These are phyloP conservation scores for Heterocephalus glaber DNA, from an alignment of 2,113 vertebrate genomes.

Conservation along the genomic window DNA sequence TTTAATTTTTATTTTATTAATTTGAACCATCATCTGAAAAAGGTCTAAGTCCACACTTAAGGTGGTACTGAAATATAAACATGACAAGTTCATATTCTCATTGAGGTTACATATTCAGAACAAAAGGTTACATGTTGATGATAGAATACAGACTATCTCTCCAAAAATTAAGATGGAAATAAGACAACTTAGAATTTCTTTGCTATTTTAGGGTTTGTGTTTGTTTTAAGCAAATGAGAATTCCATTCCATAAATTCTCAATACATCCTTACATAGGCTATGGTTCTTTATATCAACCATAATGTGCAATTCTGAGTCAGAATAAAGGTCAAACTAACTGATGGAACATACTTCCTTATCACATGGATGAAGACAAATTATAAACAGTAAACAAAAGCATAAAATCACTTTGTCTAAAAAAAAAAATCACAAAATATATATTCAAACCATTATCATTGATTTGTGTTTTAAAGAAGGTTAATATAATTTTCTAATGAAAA, in stretches of 20 bases:
- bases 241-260: conserved; percentile 47
- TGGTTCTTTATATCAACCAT: background rate
- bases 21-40: conserved; percentile 51
- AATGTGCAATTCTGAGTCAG: background rate
- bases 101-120: background rate
- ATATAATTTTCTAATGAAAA: background rate
- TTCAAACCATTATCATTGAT: background rate
- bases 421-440: conserved; percentile 29
- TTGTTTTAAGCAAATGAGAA: conserved; percentile 23
- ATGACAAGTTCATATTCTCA: conserved; percentile 11
- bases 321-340: conserved; percentile 16
- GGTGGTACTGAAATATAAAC: conserved; percentile 45
- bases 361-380: background rate
- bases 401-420: background rate
- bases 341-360: background rate
- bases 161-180: background rate
- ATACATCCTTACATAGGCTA: background rate
- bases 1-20: conserved; percentile 45
- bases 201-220: background rate
- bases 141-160: conserved; percentile 16
- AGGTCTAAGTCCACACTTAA: conserved; percentile 12
- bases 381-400: conserved; percentile 36
- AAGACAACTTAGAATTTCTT: conserved; percentile 38
- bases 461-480: background rate
- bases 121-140: background rate